Evolutionary conservation across 2,113 vertebrate species (phyloP).

Genomic region (Alectura lathami): DNA sequence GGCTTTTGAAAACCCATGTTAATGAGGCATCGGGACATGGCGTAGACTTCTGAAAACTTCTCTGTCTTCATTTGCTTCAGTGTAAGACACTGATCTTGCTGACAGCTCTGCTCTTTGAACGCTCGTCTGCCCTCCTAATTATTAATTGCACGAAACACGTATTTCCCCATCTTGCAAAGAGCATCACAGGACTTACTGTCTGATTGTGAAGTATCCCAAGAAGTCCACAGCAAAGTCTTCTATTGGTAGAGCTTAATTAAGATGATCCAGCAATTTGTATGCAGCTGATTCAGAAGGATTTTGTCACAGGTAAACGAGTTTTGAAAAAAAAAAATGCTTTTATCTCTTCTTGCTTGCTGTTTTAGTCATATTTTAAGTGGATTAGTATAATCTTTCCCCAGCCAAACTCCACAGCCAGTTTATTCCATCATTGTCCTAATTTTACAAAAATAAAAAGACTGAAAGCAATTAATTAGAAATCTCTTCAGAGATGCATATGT

Average conservation of each 20-base stretch:
- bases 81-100: background rate
- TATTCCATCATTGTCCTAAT: slow-evolving; percentile 38
- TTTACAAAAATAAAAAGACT: slow-evolving; percentile 2
- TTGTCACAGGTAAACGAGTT: slow-evolving; percentile 50
- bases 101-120: background rate
- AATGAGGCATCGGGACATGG: background rate
- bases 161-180: background rate
- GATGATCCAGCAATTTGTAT: background rate
- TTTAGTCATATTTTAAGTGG: slow-evolving; percentile 18
- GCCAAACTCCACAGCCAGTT: slow-evolving; percentile 12
- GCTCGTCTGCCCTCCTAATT: background rate
- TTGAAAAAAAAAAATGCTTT: background rate
- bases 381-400: slow-evolving; percentile 31
- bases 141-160: background rate
- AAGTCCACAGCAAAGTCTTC: background rate
- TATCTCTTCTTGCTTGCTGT: slow-evolving; percentile 34
- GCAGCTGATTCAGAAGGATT: slow-evolving; percentile 8
- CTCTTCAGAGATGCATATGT: background rate
- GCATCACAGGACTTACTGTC: background rate
- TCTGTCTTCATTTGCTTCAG: background rate
- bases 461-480: slow-evolving; percentile 52
- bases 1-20: background rate
- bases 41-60: background rate
- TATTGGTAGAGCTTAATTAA: background rate
- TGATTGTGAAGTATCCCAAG: background rate